Evolutionary conservation across 2,113 vertebrate genomes (phyloP), one percentile per base, ranked within the genome.

Genomic region (Beaufortia kweichowensis): DNA sequence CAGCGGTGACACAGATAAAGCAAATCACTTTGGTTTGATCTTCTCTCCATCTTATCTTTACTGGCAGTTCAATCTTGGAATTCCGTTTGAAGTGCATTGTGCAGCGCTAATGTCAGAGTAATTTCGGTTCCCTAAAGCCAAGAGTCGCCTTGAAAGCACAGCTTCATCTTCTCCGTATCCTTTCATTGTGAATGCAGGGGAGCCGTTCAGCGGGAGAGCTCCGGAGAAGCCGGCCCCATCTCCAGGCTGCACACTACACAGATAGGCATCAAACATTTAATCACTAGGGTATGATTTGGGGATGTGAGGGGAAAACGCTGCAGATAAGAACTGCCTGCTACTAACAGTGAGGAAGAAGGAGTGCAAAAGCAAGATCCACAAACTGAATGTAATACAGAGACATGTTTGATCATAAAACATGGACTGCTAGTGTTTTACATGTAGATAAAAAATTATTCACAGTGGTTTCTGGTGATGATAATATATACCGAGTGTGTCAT

Each of bases 201-300:
- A 43, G 71, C 15, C 24, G 2, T 53, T 68, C 43, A 79, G 68
- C 69, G 7, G 39, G 83, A 86, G 79, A 59, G 62, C 2, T 8
- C 70, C 72, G 60, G 12, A 60, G 71, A 29, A 56, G 50, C 76
- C 33, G 28, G 14, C 76, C 76, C 31, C 59, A 66, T 81, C 74
- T 85, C 81, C 60, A 39, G 26, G 79, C 80, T 79, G 50, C 81
- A 73, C 21, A 82, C 66, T 68, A 50, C 43, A 72, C 46, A 56
- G 83, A 83, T 79, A 81, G 75, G 80, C 83, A 88, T 86, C 85
- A 84, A 84, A 88, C 82, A 82, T 86, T 81, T 87, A 85, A 88
- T 89, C 87, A 86, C 83, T 24, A 56, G 70, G 78, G 78, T 82
- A 80, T 84, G 59, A 72, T 86, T 83, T 84, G 80, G 80, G 82